Base-by-base conservation (phyloP, 2,113 vertebrate genomes). In the Panurus biarmicus region DNA sequence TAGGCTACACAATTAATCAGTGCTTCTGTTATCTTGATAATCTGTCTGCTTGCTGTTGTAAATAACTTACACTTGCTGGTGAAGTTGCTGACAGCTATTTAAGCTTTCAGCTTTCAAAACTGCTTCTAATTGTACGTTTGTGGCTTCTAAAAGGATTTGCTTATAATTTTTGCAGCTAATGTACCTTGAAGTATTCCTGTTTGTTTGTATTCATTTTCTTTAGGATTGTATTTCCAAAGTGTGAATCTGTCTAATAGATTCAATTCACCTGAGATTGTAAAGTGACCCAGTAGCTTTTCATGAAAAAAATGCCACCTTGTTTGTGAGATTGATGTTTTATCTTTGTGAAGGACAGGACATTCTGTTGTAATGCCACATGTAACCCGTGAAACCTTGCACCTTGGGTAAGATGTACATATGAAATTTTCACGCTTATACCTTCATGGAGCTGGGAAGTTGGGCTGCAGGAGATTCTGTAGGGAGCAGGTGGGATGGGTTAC, bases 51-150 rank as follows among this genome's bases (percentile, higher is more conserved):
- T 88, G 73, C 74, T 92, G 56, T 66, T 93, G 76, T 88, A 93
- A 87, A 91, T 93, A 91, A 74, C 78, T 79, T 94, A 70, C 45
- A 66, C 44, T 87, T 92, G 50, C 78, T 73, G 62, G 35, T 84
- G 31, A 75, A 90, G 81, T 61, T 92, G 86, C 54, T 93, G 89
- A 92, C 78, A 96, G 93, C 85, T 95, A 66, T 90, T 93, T 88
- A 86, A 67, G 83, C 62, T 72, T 90, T 69, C 56, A 83, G 66
- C 81, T 94, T 96, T 83, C 64, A 91, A 36, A 94, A 85, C 84
- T 60, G 48, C 45, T 72, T 60, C 70, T 94, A 91, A 91, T 83
- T 94, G 62, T 78, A 61, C 3, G 64, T 82, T 89, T 76, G 40
- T 0, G 1, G 33, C 66, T 86, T 94, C 50, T 79, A 26, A 88